phyloP scores from a whole-genome alignment of 2,113 vertebrate species.

The Pungitius pungitius region DNA sequence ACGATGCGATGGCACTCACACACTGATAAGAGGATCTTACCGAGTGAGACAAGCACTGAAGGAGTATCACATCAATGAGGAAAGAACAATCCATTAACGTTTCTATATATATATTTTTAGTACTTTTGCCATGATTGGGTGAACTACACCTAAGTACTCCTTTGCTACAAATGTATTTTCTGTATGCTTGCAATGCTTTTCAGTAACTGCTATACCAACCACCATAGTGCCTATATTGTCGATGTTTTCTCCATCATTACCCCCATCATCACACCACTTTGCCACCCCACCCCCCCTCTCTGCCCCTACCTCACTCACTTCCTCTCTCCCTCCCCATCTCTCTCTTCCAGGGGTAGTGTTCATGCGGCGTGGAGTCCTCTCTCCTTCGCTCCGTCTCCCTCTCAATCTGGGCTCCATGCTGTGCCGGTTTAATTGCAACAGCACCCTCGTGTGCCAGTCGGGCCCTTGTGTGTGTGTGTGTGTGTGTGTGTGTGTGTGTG shows the following conservation, averaged over 20 bases:
- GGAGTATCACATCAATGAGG: background rate
- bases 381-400: slow-evolving; percentile 63
- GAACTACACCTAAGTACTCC: background rate
- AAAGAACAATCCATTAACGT: background rate
- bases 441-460: slow-evolving; percentile 77
- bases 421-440: slow-evolving; percentile 82
- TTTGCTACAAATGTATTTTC: background rate
- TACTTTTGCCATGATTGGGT: background rate
- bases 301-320: slow-evolving; percentile 16
- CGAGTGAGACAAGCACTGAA: background rate
- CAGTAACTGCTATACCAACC: slow-evolving; percentile 2
- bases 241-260: slow-evolving; percentile 38
- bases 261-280: slow-evolving; percentile 42
- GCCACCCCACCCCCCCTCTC: slow-evolving; percentile 43
- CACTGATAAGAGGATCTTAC: slow-evolving; percentile 12
- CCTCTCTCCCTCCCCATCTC: slow-evolving; percentile 20
- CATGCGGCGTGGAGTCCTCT: slow-evolving; percentile 60
- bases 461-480: slow-evolving; percentile 42
- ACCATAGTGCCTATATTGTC: background rate
- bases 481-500: slow-evolving; percentile 31
- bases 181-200: background rate
- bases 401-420: slow-evolving; percentile 74
- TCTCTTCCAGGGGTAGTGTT: slow-evolving; percentile 61
- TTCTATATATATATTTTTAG: background rate
- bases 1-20: slow-evolving; percentile 15